Base-by-base conservation (phyloP, 2,888 invertebrate species). In the Cyrtodaria siliqua region DNA sequence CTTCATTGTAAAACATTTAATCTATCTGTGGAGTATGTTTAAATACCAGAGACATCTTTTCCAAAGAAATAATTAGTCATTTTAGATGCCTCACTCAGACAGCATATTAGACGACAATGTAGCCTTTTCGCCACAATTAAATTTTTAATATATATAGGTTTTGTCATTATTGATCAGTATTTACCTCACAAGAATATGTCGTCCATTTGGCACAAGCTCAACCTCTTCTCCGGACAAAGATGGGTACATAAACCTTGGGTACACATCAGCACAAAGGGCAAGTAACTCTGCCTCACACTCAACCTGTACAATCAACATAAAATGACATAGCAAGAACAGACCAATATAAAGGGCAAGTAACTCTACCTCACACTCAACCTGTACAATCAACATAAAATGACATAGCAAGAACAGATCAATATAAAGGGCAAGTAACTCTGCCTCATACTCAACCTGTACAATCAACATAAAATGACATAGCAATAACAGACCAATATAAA, bases 301-400 rank as follows among this genome's bases (percentile, higher is more conserved):
- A 52, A 89, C 89, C 92, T 92, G 76, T 12, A 42, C 33, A 33
- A 33, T 8, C 6, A 33, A 33, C 33, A 33, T 8, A 33, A n/a
- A n/a, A n/a, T n/a, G n/a, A n/a, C n/a, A n/a, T n/a, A n/a, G n/a
- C n/a, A n/a, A n/a, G 52, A 87, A 88, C 27, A 87, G 87, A 63
- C 91, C 91, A 12, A 87, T 87, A 84, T 87, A 89, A 61, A 92
- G 74, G 47, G 88, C 86, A 62, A 86, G 83, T 67, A 92, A 77
- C 75, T 92, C 92, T 29, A 85, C 72, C 69, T 89, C 91, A 53
- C 86, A 89, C 82, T 92, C 92, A 52, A 89, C 89, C 92, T 92
- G 76, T 12, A 42, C 33, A 33, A 33, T 8, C 6, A 33, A 33
- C 33, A 33, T 8, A 33, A n/a, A n/a, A n/a, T n/a, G n/a, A n/a